These are phyloP conservation scores for Keiferia lycopersicella DNA, from an alignment of 2,888 invertebrate species.

Conservation along the genomic window DNA sequence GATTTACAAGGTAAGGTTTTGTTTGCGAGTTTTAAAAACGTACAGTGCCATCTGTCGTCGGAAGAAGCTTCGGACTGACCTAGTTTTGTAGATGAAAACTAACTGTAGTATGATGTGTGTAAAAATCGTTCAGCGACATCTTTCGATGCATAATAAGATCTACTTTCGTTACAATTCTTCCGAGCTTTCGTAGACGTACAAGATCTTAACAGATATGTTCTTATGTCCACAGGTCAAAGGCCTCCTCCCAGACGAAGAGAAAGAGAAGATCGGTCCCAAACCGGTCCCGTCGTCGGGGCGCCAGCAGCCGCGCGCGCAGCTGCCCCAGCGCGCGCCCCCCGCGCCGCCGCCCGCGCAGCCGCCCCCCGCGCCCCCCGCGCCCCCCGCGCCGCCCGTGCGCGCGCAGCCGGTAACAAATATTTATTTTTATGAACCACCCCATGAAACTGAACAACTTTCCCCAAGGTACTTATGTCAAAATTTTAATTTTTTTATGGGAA, in stretches of 20 bases:
- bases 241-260: conserved; percentile 95
- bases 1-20: conserved; percentile 90
- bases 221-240: conserved; percentile 83
- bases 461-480: no score
- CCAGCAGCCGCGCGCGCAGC: conserved; percentile 26
- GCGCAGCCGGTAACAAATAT: background rate
- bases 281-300: conserved; percentile 73
- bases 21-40: no score
- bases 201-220: no score
- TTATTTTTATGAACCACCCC: no score
- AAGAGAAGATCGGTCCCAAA: conserved; percentile 97
- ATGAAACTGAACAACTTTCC: no score
- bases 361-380: conserved; percentile 57
- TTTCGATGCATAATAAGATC: background rate
- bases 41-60: no score
- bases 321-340: conserved; percentile 37
- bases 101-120: background rate
- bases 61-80: no score
- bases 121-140: background rate
- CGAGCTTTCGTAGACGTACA: no score
- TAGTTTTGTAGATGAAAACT: no score
- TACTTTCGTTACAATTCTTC: no score
- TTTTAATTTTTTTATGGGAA: no score
- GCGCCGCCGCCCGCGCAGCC: conserved; percentile 34
- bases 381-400: conserved; percentile 55